phyloP scores from a whole-genome alignment of 2,113 vertebrate species.

The Vulpes vulpes region DNA sequence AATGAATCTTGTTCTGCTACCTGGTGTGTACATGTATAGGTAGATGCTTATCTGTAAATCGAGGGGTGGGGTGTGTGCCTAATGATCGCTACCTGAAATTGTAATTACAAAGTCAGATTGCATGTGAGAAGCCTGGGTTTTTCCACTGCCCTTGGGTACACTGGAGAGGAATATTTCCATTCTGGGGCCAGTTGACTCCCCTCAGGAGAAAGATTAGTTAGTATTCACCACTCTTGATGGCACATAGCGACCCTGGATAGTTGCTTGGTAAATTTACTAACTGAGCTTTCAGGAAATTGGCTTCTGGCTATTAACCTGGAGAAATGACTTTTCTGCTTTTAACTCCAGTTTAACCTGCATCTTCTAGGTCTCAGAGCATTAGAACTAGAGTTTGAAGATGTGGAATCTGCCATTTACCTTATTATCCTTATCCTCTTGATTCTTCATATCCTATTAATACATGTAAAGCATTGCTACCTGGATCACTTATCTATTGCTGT shows the following conservation, averaged over 20 bases:
- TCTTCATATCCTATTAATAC: background rate
- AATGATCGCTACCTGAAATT: constrained; percentile 86
- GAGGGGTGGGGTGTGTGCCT: constrained; percentile 76
- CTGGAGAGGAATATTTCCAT: constrained; percentile 69
- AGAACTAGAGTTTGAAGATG: background rate
- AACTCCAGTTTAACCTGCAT: constrained; percentile 44
- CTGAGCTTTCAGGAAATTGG: constrained; percentile 65
- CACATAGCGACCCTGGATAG: constrained; percentile 68
- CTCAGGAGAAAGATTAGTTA: constrained; percentile 63
- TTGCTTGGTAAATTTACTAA: constrained; percentile 79
- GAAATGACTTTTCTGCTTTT: constrained; percentile 38
- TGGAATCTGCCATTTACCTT: background rate
- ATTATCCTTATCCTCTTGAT: background rate
- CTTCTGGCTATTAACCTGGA: constrained; percentile 65
- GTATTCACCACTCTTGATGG: constrained; percentile 40
- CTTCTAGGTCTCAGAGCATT: constrained; percentile 8
- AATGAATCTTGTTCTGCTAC: constrained; percentile 71
- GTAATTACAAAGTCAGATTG: constrained; percentile 80
- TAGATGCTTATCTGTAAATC: constrained; percentile 87
- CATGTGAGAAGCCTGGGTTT: constrained; percentile 78
- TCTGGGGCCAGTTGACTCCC: constrained; percentile 51
- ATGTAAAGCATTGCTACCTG: background rate
- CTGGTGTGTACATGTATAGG: constrained; percentile 74
- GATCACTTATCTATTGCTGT: background rate
- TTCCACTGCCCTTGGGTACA: constrained; percentile 81